Percentiles rank a stretch among this genome's conserved stretches.
Conservation (phyloP, 1,140 invertebrate species). For the Holcopasites calliopsidis region DNA sequence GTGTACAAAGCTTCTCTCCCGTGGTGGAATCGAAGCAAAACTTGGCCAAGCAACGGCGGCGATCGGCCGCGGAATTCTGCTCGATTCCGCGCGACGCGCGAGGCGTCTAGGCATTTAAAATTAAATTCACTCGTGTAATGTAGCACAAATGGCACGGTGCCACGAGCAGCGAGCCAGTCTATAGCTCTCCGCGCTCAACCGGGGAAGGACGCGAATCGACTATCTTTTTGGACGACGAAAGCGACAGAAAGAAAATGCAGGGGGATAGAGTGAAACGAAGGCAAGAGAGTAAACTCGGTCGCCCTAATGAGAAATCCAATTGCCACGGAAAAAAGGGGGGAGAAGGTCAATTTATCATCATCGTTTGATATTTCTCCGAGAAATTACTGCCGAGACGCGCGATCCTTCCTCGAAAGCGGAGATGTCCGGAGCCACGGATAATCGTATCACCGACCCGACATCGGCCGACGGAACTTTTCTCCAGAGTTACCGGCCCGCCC, state of each 20-base stretch:
- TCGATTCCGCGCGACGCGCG: conserved; percentile 23
- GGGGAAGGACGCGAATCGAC: conserved; percentile 7
- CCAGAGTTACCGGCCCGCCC: background rate
- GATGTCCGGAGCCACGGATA: too few relatives aligned
- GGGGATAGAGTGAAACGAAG: background rate
- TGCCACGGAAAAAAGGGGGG: background rate
- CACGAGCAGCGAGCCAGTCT: conserved; percentile 42
- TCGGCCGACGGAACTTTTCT: conserved; percentile 26
- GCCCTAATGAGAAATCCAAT: conserved; percentile 8
- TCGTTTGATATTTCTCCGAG: too few relatives aligned
- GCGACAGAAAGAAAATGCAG: background rate
- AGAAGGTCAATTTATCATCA: too few relatives aligned
- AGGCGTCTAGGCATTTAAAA: conserved; percentile 70
- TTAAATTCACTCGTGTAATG: conserved; percentile 74
- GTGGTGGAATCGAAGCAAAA: background rate
- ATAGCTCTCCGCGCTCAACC: too few relatives aligned
- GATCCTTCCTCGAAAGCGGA: too few relatives aligned
- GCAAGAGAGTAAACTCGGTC: too few relatives aligned
- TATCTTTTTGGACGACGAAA: background rate
- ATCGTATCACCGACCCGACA: background rate
- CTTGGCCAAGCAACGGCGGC: background rate
- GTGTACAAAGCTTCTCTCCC: background rate
- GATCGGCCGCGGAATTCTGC: conserved; percentile 29
- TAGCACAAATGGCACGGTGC: conserved; percentile 75
- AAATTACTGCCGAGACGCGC: background rate